phyloP scores from a whole-genome alignment of 1,140 invertebrate genomes.

The Campoletis sonorensis region DNA sequence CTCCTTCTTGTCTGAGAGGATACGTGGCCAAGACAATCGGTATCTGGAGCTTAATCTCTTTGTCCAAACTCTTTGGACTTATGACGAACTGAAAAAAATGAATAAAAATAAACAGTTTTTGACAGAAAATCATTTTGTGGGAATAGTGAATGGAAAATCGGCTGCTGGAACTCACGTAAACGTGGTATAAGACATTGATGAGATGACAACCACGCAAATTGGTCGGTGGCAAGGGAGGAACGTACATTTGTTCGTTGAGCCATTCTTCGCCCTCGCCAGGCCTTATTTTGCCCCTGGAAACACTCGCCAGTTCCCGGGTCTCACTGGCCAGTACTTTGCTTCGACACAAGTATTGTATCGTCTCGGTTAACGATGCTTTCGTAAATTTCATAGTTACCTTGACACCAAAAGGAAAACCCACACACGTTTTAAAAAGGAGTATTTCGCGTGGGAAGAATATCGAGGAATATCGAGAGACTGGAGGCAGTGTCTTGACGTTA shows the following conservation, averaged over 20 bases:
- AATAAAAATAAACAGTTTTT: neutral
- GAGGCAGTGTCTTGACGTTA: too few species aligned
- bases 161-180: conserved; percentile 90
- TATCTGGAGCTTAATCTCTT: conserved; percentile 93
- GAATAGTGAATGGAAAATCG: neutral
- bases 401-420: neutral
- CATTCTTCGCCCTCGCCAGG: conserved; percentile 90
- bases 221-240: conserved; percentile 95
- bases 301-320: conserved; percentile 88
- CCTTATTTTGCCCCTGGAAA: conserved; percentile 89
- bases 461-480: too few species aligned
- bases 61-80: conserved; percentile 92
- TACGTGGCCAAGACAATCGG: conserved; percentile 96
- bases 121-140: neutral
- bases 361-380: conserved; percentile 79
- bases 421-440: too few species aligned
- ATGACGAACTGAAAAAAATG: conserved; percentile 88
- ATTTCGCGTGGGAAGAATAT: too few species aligned
- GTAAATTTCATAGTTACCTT: conserved; percentile 76
- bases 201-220: conserved; percentile 96
- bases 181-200: conserved; percentile 95
- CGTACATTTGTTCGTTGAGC: conserved; percentile 93
- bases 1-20: conserved; percentile 84
- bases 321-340: conserved; percentile 92
- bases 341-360: conserved; percentile 92